Evolutionary conservation across 1,140 invertebrate species (phyloP).

Genomic region (Acyrthosiphon pisum): DNA sequence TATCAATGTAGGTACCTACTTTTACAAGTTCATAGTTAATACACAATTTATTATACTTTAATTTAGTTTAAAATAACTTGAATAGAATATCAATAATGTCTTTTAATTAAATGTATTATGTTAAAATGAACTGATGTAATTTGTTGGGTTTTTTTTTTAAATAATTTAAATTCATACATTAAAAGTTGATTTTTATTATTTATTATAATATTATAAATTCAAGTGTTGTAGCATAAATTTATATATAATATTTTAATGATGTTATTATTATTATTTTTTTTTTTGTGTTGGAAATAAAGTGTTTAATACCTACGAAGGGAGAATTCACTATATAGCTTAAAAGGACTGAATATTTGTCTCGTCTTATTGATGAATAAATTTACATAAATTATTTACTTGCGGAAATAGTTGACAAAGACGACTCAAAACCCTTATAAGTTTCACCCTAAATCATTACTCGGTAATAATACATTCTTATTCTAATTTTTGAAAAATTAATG

Average conservation of each 20-base stretch:
- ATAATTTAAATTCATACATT: not conserved
- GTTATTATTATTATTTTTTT: not conserved
- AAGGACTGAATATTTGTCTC: constrained; percentile 38
- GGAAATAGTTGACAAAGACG: not conserved
- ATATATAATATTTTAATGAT: constrained; percentile 3
- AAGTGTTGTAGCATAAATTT: constrained; percentile 16
- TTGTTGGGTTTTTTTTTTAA: not conserved
- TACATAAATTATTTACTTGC: constrained; percentile 41
- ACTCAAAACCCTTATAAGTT: constrained; percentile 10
- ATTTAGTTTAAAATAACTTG: not conserved
- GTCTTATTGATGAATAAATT: constrained; percentile 53
- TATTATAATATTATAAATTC: constrained; percentile 25
- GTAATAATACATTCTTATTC: not conserved
- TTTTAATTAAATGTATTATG: not conserved
- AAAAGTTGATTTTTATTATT: constrained; percentile 28
- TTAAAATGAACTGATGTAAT: constrained; percentile 12
- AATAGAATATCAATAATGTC: not conserved
- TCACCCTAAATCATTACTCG: not conserved
- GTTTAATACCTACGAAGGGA: not conserved
- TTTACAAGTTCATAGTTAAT: not conserved
- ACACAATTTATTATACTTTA: not conserved
- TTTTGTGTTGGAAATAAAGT: not conserved
- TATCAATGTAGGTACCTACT: not conserved
- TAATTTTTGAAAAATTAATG: not conserved
- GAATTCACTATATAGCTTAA: not conserved